A percentile compares a stretch with the other conserved stretches of the same genome.
Evolutionary conservation across 2,797 vertebrate genomes (phyloP).

Genomic region (Scolopax bukidnonensis): DNA sequence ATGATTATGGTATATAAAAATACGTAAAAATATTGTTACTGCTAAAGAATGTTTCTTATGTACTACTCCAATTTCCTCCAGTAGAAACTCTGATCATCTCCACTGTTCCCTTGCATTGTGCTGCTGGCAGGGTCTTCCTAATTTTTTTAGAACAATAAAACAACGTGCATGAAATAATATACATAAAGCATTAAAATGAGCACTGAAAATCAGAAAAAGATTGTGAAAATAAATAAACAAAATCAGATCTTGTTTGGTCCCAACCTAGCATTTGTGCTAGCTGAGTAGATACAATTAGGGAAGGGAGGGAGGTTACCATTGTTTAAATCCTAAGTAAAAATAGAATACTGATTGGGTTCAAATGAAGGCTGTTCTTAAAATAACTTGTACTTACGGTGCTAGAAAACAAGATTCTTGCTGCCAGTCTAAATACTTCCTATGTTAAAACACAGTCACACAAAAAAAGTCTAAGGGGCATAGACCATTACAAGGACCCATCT

Average conservation of each 20-base stretch:
- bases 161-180: neutral
- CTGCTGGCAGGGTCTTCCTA: neutral
- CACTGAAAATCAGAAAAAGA: neutral
- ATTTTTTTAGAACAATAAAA: neutral
- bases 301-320: neutral
- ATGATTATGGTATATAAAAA: neutral
- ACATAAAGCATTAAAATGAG: neutral
- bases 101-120: neutral
- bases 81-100: neutral
- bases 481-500: neutral
- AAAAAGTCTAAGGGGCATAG: neutral
- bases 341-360: constrained; percentile 61
- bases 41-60: neutral
- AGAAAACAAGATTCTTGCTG: neutral
- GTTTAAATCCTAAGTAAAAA: constrained; percentile 67
- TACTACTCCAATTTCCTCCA: neutral
- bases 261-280: neutral
- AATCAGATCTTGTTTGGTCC: neutral
- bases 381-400: neutral
- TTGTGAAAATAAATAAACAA: neutral
- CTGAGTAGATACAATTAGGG: neutral
- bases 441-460: neutral
- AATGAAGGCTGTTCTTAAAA: constrained; percentile 54
- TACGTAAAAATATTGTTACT: neutral
- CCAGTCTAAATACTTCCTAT: neutral